A percentile compares a stretch with the other conserved stretches of the same genome.
These are phyloP conservation scores for Podarcis lilfordi DNA, from an alignment of 2,797 vertebrate genomes.

Conservation along the genomic window DNA sequence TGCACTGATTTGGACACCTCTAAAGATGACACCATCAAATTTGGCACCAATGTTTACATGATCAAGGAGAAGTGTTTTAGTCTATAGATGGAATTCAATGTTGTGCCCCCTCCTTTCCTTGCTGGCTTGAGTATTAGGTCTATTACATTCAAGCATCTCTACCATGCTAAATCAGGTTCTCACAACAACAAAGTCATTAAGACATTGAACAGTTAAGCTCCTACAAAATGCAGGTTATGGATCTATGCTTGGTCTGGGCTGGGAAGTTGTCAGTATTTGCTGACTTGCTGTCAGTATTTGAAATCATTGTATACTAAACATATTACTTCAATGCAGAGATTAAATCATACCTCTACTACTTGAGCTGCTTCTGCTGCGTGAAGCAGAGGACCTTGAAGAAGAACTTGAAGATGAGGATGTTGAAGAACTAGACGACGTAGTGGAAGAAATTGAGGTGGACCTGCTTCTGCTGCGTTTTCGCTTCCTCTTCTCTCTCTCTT, in stretches of 20 bases:
- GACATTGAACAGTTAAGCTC: background rate
- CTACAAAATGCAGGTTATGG: background rate
- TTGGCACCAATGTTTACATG: too few species aligned
- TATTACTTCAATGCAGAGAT: rapidly evolving
- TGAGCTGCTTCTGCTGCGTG: slow-evolving; percentile 81
- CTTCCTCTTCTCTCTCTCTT: slow-evolving; percentile 83
- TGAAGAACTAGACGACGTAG: slow-evolving; percentile 78
- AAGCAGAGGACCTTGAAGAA: slow-evolving; percentile 78
- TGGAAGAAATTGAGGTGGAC: slow-evolving; percentile 80
- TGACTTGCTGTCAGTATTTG: background rate
- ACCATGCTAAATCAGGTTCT: background rate
- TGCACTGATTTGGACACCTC: too few species aligned
- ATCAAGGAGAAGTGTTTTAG: too few species aligned
- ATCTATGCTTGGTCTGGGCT: background rate
- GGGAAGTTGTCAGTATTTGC: background rate
- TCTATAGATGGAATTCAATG: too few species aligned
- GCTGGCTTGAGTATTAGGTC: background rate
- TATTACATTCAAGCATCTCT: background rate
- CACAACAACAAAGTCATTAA: rapidly evolving
- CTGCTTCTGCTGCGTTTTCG: slow-evolving; percentile 87
- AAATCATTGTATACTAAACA: rapidly evolving
- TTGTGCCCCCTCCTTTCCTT: too few species aligned
- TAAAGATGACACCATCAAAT: too few species aligned
- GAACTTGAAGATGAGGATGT: slow-evolving; percentile 76
- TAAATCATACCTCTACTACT: slow-evolving; percentile 79